Evolutionary conservation across 2,888 invertebrate genomes (phyloP).

Genomic region (Epiperipatus broadwayi): DNA sequence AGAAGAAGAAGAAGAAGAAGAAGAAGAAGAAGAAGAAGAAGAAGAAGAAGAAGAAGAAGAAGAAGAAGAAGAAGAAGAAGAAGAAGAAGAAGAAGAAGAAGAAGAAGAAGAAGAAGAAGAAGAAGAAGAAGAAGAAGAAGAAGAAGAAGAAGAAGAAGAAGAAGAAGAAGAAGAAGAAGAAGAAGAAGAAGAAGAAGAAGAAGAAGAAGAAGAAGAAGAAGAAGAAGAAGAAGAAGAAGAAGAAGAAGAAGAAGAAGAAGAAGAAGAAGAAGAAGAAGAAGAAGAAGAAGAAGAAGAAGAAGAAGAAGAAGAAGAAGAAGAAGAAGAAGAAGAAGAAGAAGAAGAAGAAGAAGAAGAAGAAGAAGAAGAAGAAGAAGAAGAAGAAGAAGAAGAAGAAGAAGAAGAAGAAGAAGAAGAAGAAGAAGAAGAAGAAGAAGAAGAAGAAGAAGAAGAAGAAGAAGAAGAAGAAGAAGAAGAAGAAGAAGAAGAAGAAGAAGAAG

Average conservation of each 20-base stretch:
- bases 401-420: background rate
- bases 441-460: background rate
- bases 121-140: constrained; percentile 12
- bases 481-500: background rate
- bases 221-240: constrained; percentile 12
- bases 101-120: constrained; percentile 12
- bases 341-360: constrained; percentile 14
- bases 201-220: constrained; percentile 12
- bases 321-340: constrained; percentile 12
- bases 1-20: too few relatives aligned
- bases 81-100: constrained; percentile 12
- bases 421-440: background rate
- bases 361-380: constrained; percentile 6
- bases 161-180: constrained; percentile 12
- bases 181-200: constrained; percentile 12
- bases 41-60: background rate
- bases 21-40: constrained; percentile 3
- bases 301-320: constrained; percentile 13
- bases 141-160: constrained; percentile 13
- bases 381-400: constrained; percentile 3
- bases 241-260: constrained; percentile 13
- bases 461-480: constrained; percentile 1
- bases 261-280: constrained; percentile 12
- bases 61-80: too few relatives aligned
- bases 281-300: constrained; percentile 12